Percentiles rank a stretch among this genome's conserved stretches.
Evolutionary conservation across 2,113 vertebrate species (phyloP).

Genomic region (Pachyramphus minor): DNA sequence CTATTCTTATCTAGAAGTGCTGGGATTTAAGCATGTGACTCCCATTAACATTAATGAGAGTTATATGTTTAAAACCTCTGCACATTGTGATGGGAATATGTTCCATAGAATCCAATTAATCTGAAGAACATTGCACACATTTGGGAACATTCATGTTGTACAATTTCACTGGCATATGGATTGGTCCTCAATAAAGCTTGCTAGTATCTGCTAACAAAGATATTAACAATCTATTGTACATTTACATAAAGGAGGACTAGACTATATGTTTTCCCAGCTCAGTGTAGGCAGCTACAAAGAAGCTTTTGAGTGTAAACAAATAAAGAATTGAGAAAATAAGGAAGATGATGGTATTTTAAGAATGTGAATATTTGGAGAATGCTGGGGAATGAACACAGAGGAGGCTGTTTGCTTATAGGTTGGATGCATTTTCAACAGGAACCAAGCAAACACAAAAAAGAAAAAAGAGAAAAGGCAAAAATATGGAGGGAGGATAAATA

Average conservation of each 20-base stretch:
- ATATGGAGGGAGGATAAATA: conserved; percentile 31
- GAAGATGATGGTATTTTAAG: conserved; percentile 89
- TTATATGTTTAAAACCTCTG: background rate
- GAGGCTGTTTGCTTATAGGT: conserved; percentile 69
- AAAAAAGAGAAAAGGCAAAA: conserved; percentile 12
- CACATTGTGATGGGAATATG: background rate
- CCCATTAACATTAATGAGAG: background rate
- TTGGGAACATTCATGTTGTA: conserved; percentile 21
- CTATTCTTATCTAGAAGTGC: background rate
- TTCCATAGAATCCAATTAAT: conserved; percentile 6
- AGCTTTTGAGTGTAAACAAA: conserved; percentile 94
- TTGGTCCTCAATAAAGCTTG: conserved; percentile 52
- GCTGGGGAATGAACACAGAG: conserved; percentile 78
- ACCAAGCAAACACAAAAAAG: conserved; percentile 41
- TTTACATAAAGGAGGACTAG: conserved; percentile 53
- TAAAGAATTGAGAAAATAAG: conserved; percentile 97
- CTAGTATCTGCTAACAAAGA: conserved; percentile 22
- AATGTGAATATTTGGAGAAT: conserved; percentile 96
- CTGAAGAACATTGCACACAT: conserved; percentile 22
- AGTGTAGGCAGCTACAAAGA: conserved; percentile 85
- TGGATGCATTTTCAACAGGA: conserved; percentile 62
- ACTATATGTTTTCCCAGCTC: conserved; percentile 77
- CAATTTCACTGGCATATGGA: background rate
- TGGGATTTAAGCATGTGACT: background rate
- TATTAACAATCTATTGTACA: conserved; percentile 43